phyloP scores from a whole-genome alignment of 2,888 invertebrate genomes.

The Protonemura montana region DNA sequence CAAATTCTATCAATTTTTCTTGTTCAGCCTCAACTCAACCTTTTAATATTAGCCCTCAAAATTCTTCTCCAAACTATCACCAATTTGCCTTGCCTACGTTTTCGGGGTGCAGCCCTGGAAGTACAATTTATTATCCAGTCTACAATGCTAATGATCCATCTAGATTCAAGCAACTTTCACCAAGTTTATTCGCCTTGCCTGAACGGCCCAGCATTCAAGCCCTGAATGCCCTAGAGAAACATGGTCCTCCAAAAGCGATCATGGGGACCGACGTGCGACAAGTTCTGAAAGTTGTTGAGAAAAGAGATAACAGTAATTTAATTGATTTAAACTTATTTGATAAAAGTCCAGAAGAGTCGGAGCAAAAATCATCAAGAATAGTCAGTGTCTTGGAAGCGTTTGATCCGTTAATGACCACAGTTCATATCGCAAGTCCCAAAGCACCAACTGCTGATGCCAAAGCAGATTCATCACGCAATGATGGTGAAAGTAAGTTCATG shows the following conservation, averaged over 20 bases:
- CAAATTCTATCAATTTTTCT: conserved; percentile 15
- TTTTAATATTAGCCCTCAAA: conserved; percentile 15
- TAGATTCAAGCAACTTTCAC: neutral
- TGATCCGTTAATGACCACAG: conserved; percentile 76
- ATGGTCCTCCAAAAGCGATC: conserved; percentile 14
- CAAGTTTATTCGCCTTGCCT: neutral
- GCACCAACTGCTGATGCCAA: conserved; percentile 18
- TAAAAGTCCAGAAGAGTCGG: conserved; percentile 45
- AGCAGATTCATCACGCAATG: neutral
- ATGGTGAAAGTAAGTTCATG: neutral
- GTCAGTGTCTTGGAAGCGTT: conserved; percentile 85
- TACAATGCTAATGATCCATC: neutral
- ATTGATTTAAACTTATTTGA: conserved; percentile 65
- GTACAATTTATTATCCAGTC: neutral
- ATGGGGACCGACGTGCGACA: conserved; percentile 52
- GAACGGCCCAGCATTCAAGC: neutral
- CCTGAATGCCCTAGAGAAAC: neutral
- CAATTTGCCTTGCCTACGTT: conserved; percentile 34
- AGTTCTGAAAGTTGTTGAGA: conserved; percentile 60
- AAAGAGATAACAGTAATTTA: conserved; percentile 64
- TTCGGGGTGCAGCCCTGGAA: conserved; percentile 22
- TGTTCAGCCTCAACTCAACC: neutral
- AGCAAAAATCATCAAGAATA: conserved; percentile 53
- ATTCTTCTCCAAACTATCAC: conserved; percentile 25
- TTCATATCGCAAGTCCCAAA: conserved; percentile 27